phyloP scores from a whole-genome alignment of 1,140 invertebrate genomes.

The Euborellia annulipes region DNA sequence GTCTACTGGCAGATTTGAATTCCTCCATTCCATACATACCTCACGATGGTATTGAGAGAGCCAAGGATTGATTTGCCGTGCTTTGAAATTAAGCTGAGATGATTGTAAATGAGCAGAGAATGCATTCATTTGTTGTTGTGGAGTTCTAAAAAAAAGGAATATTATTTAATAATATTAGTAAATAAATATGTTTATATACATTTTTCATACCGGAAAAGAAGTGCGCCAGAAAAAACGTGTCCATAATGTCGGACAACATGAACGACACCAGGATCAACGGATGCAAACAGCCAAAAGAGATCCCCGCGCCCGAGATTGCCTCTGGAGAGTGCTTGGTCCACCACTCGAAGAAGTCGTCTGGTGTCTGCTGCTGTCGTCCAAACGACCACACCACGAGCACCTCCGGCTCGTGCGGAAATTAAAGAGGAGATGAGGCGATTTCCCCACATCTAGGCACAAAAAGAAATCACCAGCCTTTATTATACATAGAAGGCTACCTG shows the following conservation, averaged over 20 bases:
- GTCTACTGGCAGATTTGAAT: too few species aligned
- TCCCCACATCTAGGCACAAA: not conserved
- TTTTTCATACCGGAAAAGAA: conserved; percentile 11
- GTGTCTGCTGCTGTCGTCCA: conserved; percentile 14
- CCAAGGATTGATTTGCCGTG: too few species aligned
- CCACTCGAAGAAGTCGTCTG: conserved; percentile 19
- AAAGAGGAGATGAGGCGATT: not conserved
- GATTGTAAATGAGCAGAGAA: too few species aligned
- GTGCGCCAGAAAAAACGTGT: conserved; percentile 7
- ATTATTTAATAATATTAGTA: too few species aligned
- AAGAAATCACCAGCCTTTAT: too few species aligned
- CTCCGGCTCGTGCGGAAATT: conserved; percentile 5
- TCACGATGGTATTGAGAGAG: too few species aligned
- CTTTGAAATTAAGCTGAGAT: too few species aligned
- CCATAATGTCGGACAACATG: not conserved
- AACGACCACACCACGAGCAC: conserved; percentile 12
- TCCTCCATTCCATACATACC: too few species aligned
- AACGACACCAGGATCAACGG: not conserved
- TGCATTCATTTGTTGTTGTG: too few species aligned
- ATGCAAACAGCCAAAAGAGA: conserved; percentile 14
- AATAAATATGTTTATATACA: too few species aligned
- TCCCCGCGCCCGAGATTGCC: conserved; percentile 11
- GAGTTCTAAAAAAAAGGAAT: too few species aligned
- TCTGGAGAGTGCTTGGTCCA: conserved; percentile 15
- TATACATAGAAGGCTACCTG: too few species aligned